These are phyloP conservation scores for Apus apus DNA, from an alignment of 2,113 vertebrate species.

Conservation along the genomic window DNA sequence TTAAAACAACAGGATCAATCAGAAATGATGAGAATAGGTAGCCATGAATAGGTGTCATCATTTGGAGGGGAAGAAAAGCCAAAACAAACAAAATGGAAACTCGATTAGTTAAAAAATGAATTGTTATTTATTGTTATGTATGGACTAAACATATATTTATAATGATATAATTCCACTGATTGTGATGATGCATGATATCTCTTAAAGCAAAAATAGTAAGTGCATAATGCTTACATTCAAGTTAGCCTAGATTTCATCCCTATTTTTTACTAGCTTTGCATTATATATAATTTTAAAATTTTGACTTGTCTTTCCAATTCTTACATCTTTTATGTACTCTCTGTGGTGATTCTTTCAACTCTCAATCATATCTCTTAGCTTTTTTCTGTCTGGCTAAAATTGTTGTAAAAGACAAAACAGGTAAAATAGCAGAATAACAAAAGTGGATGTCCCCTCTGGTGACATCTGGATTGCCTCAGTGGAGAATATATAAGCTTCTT, in stretches of 20 bases:
- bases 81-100: background rate
- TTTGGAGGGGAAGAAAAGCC: background rate
- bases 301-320: background rate
- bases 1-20: background rate
- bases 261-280: background rate
- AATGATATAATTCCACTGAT: background rate
- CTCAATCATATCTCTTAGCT: background rate
- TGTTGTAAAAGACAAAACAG: background rate
- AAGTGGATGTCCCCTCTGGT: background rate
- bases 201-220: background rate
- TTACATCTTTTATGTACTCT: background rate
- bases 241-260: background rate
- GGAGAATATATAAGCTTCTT: background rate
- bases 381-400: background rate
- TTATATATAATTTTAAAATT: background rate
- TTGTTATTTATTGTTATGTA: background rate
- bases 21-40: background rate
- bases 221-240: background rate
- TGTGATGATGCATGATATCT: background rate
- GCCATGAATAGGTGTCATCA: background rate
- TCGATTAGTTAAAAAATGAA: background rate
- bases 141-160: background rate
- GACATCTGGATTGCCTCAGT: background rate
- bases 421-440: slow-evolving; percentile 11
- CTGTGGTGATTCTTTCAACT: slow-evolving; percentile 15